phyloP scores from a whole-genome alignment of 2,797 vertebrate genomes.

The Amazona ochrocephala region DNA sequence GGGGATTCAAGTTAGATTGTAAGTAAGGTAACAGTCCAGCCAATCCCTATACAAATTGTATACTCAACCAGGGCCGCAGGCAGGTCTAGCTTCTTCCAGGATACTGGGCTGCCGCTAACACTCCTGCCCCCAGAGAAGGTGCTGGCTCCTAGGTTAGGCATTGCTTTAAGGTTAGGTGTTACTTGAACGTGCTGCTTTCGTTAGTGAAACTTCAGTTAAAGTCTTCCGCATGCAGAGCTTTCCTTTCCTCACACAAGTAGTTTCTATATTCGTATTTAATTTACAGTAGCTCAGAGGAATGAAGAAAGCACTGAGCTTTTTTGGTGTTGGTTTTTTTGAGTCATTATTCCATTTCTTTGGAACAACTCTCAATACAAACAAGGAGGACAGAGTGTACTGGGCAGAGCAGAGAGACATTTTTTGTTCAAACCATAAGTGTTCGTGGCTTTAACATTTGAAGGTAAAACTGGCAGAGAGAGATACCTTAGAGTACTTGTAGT shows the following conservation, averaged over 20 bases:
- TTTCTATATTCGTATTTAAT: neutral
- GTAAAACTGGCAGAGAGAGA: neutral
- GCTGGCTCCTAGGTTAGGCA: neutral
- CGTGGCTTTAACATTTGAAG: neutral
- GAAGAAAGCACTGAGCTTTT: neutral
- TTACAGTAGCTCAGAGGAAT: conserved; percentile 19
- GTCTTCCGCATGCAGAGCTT: neutral
- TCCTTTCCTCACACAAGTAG: neutral
- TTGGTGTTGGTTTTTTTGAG: neutral
- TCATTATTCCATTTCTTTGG: conserved; percentile 35
- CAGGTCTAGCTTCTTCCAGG: neutral
- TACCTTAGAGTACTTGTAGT: neutral
- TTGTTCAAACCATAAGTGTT: neutral
- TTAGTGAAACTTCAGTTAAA: neutral
- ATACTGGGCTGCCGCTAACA: neutral
- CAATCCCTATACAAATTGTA: neutral
- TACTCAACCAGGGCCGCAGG: neutral
- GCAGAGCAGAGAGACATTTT: neutral
- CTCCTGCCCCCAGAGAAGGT: neutral
- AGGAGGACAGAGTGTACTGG: conserved; percentile 58
- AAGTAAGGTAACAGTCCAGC: neutral
- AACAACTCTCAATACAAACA: neutral
- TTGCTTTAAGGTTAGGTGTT: neutral
- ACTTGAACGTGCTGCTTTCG: neutral
- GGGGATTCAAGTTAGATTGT: neutral